Evolutionary conservation across 2,113 vertebrate genomes (phyloP).

Genomic region (Helogale parvula): DNA sequence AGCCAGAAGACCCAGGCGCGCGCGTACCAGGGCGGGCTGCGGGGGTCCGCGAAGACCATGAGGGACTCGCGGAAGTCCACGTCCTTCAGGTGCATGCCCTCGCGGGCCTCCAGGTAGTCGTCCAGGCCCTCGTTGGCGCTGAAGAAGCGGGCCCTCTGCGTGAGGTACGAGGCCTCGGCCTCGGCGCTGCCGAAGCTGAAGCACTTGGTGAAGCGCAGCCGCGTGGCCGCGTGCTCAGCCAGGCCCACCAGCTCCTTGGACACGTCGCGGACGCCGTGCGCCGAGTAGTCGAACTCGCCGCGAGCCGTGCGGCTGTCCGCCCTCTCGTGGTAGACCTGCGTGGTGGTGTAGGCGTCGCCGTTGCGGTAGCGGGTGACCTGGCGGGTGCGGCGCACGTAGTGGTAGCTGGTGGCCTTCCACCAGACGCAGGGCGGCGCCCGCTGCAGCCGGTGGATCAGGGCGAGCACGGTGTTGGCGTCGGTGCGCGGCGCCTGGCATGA

Average conservation of each 20-base stretch:
- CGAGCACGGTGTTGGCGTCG: conserved; percentile 88
- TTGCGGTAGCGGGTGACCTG: conserved; percentile 88
- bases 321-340: conserved; percentile 87
- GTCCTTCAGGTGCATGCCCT: conserved; percentile 89
- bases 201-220: conserved; percentile 88
- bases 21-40: conserved; percentile 86
- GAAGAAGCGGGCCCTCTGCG: conserved; percentile 88
- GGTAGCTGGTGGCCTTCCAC: conserved; percentile 87
- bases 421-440: conserved; percentile 84
- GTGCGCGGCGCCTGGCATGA: conserved; percentile 86
- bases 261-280: conserved; percentile 83
- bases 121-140: conserved; percentile 88
- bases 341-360: conserved; percentile 87
- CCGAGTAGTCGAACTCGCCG: conserved; percentile 82
- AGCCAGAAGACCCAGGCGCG: conserved; percentile 87
- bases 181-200: conserved; percentile 88
- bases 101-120: conserved; percentile 90
- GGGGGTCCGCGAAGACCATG: conserved; percentile 87
- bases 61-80: conserved; percentile 89
- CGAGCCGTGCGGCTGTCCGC: conserved; percentile 84
- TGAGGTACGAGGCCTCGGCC: conserved; percentile 88
- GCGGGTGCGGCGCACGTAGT: conserved; percentile 84
- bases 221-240: conserved; percentile 81
- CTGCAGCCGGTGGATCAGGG: conserved; percentile 84
- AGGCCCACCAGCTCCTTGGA: conserved; percentile 84